Conservation (phyloP, 1,140 invertebrate genomes). For the Polypedilum vanderplanki region DNA sequence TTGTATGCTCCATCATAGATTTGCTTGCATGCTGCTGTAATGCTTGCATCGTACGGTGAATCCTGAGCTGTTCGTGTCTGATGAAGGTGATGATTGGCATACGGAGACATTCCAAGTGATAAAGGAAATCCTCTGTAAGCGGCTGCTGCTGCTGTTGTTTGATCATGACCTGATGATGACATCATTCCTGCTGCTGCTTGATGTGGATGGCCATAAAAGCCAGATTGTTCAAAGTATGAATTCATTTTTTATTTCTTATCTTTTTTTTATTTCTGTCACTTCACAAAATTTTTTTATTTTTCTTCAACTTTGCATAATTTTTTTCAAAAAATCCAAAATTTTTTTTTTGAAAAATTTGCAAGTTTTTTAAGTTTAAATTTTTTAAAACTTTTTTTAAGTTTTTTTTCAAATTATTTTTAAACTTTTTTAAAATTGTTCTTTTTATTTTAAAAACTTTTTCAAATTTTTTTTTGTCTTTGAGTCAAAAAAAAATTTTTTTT, state of each 20-base stretch:
- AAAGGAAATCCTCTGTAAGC: conserved; percentile 75
- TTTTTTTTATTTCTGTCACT: background rate
- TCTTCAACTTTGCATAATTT: conserved; percentile 25
- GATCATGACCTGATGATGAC: conserved; percentile 59
- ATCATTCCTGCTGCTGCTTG: conserved; percentile 57
- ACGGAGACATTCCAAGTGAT: conserved; percentile 75
- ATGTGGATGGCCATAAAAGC: conserved; percentile 84
- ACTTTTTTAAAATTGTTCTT: background rate
- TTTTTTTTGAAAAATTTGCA: background rate
- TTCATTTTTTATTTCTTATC: conserved; percentile 60
- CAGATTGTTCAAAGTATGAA: conserved; percentile 90
- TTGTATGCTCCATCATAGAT: conserved; percentile 43
- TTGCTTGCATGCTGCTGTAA: conserved; percentile 73
- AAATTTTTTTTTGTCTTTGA: background rate
- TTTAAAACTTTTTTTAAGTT: background rate
- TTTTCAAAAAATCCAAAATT: conserved; percentile 25
- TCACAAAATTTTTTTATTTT: background rate
- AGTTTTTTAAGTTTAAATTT: background rate
- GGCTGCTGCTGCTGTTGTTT: conserved; percentile 54
- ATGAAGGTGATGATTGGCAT: conserved; percentile 75
- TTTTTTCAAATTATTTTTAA: background rate
- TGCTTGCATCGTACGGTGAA: conserved; percentile 80
- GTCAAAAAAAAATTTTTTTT: too few species aligned
- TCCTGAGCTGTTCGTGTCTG: conserved; percentile 72
- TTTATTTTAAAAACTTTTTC: background rate